Evolutionary conservation across 2,888 invertebrate species (phyloP), one percentile per base, ranked within the genome.

Genomic region (Melitaea athalia): DNA sequence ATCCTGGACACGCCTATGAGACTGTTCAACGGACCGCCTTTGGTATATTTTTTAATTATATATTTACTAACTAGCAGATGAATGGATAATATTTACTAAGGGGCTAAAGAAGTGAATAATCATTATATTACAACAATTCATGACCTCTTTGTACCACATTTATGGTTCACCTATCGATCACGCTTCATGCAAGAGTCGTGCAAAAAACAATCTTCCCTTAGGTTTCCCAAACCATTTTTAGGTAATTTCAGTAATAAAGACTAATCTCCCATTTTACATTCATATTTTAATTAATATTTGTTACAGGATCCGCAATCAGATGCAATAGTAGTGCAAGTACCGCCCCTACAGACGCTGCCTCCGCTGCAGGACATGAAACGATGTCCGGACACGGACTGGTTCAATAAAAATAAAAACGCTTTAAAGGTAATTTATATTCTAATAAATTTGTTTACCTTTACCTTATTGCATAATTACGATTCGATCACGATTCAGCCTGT

Each of bases 341-440:
- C 88, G 0, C 70, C 80, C 0, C 71, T 89, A 70, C 85, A 86
- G 4, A 82, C 89, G 0, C 70, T 91, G 49, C 90, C 91, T 0
- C 85, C 89, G 0, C 75, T 91, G 53, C 90, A 88, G 69, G 85
- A 87, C 3, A 89, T 91, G 85, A 90, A 90, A 72, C 74, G 89
- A 8, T 86, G 87, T 68, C 81, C 78, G 5, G 88, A 88, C 0
- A 70, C 80, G 0, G 84, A 85, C 73, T 91, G 91, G 91, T 91
- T 85, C 71, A 82, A 84, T 63, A 90, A 91, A 67, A 73, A 80
- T 10, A 90, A 90, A 75, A 75, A 71, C 65, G 78, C 79, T 7
- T 72, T 87, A 1, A 88, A 88, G 74, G 88, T 87, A 73, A 74
- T 47, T 57, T 50, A 17, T 24, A 31, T 45, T 8, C 61, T 24